phyloP scores from a whole-genome alignment of 2,797 vertebrate genomes.

The Anas georgica region DNA sequence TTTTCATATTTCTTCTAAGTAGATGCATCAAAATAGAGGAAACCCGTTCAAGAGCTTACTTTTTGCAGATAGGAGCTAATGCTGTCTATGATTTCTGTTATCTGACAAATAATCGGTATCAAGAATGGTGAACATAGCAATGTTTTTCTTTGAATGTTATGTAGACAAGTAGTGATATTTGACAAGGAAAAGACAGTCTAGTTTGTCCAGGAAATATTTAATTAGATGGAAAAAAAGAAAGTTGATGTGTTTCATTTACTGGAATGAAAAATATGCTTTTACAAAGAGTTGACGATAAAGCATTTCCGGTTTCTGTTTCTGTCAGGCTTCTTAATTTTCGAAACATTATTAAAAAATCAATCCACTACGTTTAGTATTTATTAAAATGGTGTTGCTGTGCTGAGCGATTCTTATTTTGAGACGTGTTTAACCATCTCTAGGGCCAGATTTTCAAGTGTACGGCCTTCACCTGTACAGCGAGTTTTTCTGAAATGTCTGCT shows the following conservation, averaged over 20 bases:
- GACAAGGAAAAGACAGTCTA: neutral
- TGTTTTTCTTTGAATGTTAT: neutral
- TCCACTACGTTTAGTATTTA: neutral
- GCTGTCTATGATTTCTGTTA: neutral
- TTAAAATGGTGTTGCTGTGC: neutral
- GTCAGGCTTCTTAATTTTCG: slow-evolving; percentile 35
- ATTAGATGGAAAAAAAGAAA: slow-evolving; percentile 20
- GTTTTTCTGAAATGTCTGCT: neutral
- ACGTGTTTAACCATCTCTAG: fast-evolving
- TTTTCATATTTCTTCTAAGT: slow-evolving; percentile 26
- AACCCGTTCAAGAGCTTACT: neutral
- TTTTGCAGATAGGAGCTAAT: neutral
- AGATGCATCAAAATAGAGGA: slow-evolving; percentile 4
- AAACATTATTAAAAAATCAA: slow-evolving; percentile 45
- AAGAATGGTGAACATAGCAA: neutral
- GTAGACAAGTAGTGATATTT: neutral
- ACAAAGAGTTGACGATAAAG: neutral
- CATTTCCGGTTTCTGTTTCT: slow-evolving; percentile 31
- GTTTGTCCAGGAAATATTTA: slow-evolving; percentile 28
- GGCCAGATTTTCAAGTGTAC: neutral
- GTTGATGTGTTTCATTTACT: slow-evolving; percentile 1
- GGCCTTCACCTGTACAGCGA: neutral
- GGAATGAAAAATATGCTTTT: neutral
- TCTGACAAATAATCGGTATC: neutral
- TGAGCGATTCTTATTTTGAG: neutral